A percentile compares a stretch with the other conserved stretches of the same genome.
These are phyloP conservation scores for Ramphastos sulfuratus DNA, from an alignment of 2,113 vertebrate genomes.

Conservation along the genomic window DNA sequence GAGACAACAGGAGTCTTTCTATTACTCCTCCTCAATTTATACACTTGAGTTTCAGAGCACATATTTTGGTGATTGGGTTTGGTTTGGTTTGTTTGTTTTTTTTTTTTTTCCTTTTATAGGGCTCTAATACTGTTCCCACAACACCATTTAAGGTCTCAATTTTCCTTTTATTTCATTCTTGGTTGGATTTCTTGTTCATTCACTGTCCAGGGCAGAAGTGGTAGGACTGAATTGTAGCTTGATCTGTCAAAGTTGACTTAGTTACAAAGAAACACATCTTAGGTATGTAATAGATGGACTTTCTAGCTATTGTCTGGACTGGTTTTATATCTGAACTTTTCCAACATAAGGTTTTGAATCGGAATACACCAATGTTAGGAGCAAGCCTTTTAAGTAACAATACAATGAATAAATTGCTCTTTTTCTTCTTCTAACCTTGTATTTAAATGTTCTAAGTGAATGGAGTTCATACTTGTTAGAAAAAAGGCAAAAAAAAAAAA, in stretches of 20 bases:
- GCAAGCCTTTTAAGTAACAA: slow-evolving; percentile 8
- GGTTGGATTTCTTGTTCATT: not conserved
- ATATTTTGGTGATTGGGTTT: not conserved
- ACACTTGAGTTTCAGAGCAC: not conserved
- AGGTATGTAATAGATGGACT: not conserved
- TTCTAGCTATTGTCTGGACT: not conserved
- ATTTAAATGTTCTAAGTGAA: slow-evolving; percentile 26
- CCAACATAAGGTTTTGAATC: not conserved
- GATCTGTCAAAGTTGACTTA: not conserved
- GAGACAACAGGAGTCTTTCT: not conserved
- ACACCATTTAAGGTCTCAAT: not conserved
- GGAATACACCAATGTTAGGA: not conserved
- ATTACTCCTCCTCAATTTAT: not conserved
- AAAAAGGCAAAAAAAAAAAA: not conserved
- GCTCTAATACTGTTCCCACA: not conserved
- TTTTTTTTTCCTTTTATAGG: not conserved
- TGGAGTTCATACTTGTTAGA: slow-evolving; percentile 2
- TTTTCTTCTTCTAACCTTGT: slow-evolving; percentile 39
- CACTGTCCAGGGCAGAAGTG: not conserved
- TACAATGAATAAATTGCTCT: not conserved
- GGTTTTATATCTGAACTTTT: not conserved
- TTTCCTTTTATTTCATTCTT: not conserved
- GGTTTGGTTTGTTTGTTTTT: too few species aligned
- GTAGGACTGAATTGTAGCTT: not conserved
- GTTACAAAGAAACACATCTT: not conserved